Evolutionary conservation across 2,797 vertebrate genomes (phyloP).

Genomic region (Centroberyx gerrardi): DNA sequence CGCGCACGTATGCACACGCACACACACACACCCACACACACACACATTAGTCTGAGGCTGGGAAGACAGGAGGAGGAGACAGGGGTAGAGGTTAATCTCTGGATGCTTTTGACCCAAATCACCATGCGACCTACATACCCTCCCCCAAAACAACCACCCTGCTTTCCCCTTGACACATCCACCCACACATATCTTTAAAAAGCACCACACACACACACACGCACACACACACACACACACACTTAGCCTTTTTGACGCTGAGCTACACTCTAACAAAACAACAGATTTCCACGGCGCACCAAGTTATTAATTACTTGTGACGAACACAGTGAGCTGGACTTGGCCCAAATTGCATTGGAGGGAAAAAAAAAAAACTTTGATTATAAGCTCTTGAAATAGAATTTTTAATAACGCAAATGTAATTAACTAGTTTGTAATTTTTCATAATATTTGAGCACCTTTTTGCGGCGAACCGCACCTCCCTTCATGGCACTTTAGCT

Average conservation of each 20-base stretch:
- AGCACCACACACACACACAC: not conserved
- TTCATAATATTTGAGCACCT: conserved; percentile 12
- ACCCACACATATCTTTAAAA: conserved; percentile 29
- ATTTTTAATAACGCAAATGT: conserved; percentile 54
- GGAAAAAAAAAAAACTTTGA: conserved; percentile 30
- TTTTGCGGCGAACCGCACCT: conserved; percentile 27
- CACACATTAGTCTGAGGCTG: conserved; percentile 17
- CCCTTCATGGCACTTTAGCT: conserved; percentile 41
- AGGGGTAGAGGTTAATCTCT: conserved; percentile 75
- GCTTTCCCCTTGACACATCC: conserved; percentile 11
- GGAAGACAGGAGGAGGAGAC: conserved; percentile 44
- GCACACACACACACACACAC: conserved; percentile 12
- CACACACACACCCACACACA: conserved; percentile 3
- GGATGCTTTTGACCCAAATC: conserved; percentile 83
- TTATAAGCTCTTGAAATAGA: conserved; percentile 25
- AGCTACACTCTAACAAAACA: conserved; percentile 4
- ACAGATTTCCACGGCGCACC: not conserved
- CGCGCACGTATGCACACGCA: not conserved
- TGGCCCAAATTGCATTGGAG: not conserved
- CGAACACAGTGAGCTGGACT: not conserved
- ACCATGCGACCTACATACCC: conserved; percentile 77
- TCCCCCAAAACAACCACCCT: conserved; percentile 51
- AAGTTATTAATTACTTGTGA: conserved; percentile 23
- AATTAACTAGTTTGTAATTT: conserved; percentile 48
- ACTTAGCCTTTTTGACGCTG: conserved; percentile 1